phyloP scores from a whole-genome alignment of 2,888 invertebrate genomes.

The Biston betularia region DNA sequence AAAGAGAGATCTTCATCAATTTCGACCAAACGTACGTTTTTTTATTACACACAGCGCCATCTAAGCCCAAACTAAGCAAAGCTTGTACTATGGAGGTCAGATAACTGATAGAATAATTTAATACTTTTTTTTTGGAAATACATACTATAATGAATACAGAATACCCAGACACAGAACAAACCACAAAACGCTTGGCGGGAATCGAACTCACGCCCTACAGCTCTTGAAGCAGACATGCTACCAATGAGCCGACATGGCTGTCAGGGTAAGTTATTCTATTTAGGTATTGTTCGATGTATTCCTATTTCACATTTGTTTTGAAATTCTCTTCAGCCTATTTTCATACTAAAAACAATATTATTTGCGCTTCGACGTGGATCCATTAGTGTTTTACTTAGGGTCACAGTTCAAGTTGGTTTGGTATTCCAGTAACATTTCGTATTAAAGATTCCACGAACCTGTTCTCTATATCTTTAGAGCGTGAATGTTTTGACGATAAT shows the following conservation, averaged over 20 bases:
- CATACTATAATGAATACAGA: no score
- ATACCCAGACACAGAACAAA: no score
- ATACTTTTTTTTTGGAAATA: no score
- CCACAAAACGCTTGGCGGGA: no score
- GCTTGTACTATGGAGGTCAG: no score
- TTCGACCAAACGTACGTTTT: background rate
- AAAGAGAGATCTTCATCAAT: conserved; percentile 22
- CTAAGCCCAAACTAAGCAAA: no score
- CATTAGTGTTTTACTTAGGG: background rate
- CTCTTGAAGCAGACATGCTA: no score
- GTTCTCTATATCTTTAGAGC: conserved; percentile 3
- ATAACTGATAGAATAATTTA: no score
- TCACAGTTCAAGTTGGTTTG: background rate
- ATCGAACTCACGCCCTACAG: no score
- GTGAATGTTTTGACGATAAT: conserved; percentile 22
- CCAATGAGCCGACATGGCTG: no score
- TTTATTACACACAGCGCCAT: no score
- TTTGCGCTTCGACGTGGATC: background rate
- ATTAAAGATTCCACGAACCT: background rate
- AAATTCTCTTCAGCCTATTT: conserved; percentile 15
- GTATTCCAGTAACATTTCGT: conserved; percentile 1
- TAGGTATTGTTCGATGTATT: conserved; percentile 2
- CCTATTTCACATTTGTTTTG: conserved; percentile 14
- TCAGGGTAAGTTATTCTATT: conserved; percentile 2
- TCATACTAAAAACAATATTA: conserved; percentile 7